Evolutionary conservation across 2,113 vertebrate genomes (phyloP).

Genomic region (Chaetodon trifascialis): DNA sequence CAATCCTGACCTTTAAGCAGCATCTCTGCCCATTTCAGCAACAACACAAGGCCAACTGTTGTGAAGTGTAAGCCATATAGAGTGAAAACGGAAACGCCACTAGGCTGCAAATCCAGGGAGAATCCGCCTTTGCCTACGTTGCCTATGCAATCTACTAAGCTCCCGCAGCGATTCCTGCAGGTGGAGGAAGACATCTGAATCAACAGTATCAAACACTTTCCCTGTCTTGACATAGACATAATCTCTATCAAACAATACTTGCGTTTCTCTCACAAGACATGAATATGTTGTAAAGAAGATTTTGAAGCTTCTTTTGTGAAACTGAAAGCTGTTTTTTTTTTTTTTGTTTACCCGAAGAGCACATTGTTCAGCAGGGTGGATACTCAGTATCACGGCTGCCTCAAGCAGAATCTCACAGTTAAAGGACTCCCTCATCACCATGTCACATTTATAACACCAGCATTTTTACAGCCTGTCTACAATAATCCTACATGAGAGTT

Average conservation of each 20-base stretch:
- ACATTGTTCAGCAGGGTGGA: not conserved
- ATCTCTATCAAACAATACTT: not conserved
- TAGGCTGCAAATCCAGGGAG: not conserved
- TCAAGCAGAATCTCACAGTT: not conserved
- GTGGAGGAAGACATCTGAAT: not conserved
- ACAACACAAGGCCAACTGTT: not conserved
- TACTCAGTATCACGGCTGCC: not conserved
- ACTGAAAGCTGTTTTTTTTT: too few species aligned
- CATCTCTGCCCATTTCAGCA: conserved; percentile 13
- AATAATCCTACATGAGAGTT: conserved; percentile 9
- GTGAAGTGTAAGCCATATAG: not conserved
- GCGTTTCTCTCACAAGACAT: not conserved
- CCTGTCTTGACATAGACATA: not conserved
- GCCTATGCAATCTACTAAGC: not conserved
- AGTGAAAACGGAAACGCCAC: not conserved
- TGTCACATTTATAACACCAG: not conserved
- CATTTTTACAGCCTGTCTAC: not conserved
- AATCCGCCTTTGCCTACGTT: not conserved
- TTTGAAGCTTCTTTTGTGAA: not conserved
- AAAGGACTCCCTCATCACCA: not conserved
- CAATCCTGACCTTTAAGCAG: conserved; percentile 13
- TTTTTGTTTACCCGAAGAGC: too few species aligned
- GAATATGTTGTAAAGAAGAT: not conserved
- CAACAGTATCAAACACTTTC: not conserved
- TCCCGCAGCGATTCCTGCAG: not conserved